Percentiles rank a stretch among this genome's conserved stretches.
Conservation (phyloP, 2,888 invertebrate species). For the Sarcophaga rosellei region DNA sequence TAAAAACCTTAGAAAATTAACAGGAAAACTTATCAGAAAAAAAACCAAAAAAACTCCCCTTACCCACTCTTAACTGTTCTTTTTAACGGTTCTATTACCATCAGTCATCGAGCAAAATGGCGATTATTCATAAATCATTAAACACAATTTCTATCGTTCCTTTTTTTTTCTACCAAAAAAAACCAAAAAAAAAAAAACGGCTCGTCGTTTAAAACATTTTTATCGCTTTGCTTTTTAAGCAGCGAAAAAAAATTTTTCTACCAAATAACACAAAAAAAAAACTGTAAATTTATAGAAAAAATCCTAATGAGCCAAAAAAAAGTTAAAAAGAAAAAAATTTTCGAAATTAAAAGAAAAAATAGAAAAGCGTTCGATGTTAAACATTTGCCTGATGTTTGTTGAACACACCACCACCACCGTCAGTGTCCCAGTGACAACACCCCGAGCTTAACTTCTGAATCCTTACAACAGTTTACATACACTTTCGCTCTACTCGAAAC, state of each 20-base stretch:
- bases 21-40: slow-evolving; percentile 62
- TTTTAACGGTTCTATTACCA: slow-evolving; percentile 68
- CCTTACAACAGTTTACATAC: slow-evolving; percentile 41
- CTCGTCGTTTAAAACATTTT: slow-evolving; percentile 64
- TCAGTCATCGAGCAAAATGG: slow-evolving; percentile 77
- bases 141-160: slow-evolving; percentile 76
- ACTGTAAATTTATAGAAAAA: slow-evolving; percentile 57
- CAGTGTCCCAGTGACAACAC: slow-evolving; percentile 60
- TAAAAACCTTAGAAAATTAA: slow-evolving; percentile 66
- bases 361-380: slow-evolving; percentile 42
- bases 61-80: slow-evolving; percentile 34
- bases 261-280: slow-evolving; percentile 67
- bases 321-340: slow-evolving; percentile 74
- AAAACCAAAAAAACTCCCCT: slow-evolving; percentile 35
- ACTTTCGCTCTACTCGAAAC: not conserved
- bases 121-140: slow-evolving; percentile 81
- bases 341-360: slow-evolving; percentile 70
- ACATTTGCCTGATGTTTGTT: slow-evolving; percentile 56
- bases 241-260: slow-evolving; percentile 33
- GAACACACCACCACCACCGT: slow-evolving; percentile 27
- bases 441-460: slow-evolving; percentile 47
- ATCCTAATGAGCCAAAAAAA: slow-evolving; percentile 77
- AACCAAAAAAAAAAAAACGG: slow-evolving; percentile 6
- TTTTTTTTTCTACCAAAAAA: not conserved
- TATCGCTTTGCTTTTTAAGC: slow-evolving; percentile 67